Evolutionary conservation across 2,113 vertebrate genomes (phyloP).

Genomic region (Grus americana): DNA sequence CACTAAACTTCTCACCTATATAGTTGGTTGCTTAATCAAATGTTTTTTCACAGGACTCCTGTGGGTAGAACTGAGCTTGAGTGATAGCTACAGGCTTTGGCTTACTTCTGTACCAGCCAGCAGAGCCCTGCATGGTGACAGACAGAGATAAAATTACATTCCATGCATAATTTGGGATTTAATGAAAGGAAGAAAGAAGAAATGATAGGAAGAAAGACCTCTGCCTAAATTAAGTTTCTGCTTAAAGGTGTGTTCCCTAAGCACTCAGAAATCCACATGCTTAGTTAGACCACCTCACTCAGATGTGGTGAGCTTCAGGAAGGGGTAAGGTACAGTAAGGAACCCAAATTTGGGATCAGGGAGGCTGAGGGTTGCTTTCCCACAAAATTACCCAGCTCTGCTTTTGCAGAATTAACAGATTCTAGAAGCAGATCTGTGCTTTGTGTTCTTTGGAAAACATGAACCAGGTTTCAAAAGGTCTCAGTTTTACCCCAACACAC

Average conservation of each 20-base stretch:
- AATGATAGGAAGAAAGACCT: not conserved
- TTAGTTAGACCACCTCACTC: not conserved
- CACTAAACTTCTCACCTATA: not conserved
- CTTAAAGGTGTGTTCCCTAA: not conserved
- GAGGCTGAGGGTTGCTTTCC: not conserved
- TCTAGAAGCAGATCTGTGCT: not conserved
- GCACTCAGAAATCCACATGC: not conserved
- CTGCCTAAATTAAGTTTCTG: not conserved
- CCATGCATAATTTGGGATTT: not conserved
- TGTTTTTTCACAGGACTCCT: not conserved
- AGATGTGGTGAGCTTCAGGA: not conserved
- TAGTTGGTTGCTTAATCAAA: not conserved
- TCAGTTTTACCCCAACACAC: not conserved
- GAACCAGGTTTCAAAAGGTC: not conserved
- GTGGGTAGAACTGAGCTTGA: not conserved
- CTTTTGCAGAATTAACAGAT: not conserved
- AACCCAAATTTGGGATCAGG: not conserved
- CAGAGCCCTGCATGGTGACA: not conserved
- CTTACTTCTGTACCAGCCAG: not conserved
- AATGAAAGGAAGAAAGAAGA: constrained; percentile 3
- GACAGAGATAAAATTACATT: constrained; percentile 19
- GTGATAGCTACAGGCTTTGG: not conserved
- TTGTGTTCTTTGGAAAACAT: not conserved
- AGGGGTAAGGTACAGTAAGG: not conserved
- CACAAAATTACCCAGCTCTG: not conserved